These are phyloP conservation scores for Mellilla xanthometata DNA, from an alignment of 2,888 invertebrate species.

Conservation along the genomic window DNA sequence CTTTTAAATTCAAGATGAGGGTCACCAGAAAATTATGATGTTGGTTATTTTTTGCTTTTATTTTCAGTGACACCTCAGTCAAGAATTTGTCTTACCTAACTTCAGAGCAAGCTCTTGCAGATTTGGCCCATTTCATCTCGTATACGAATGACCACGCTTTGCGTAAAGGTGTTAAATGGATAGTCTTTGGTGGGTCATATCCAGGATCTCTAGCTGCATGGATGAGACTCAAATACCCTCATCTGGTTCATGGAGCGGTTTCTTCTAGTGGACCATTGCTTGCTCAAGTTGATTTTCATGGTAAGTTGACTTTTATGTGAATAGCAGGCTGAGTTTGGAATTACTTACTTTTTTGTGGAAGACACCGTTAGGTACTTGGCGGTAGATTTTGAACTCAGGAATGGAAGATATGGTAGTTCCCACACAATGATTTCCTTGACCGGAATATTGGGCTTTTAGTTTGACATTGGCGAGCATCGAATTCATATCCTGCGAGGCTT, in stretches of 20 bases:
- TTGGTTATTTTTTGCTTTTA: too few relatives aligned
- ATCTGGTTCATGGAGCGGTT: slow-evolving; percentile 92
- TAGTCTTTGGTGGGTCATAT: slow-evolving; percentile 97
- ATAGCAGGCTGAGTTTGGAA: too few relatives aligned
- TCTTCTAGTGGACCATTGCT: slow-evolving; percentile 95
- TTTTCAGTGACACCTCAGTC: slow-evolving; percentile 89
- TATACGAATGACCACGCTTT: slow-evolving; percentile 86
- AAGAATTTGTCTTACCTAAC: slow-evolving; percentile 91
- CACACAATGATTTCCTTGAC: too few relatives aligned
- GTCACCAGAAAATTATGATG: too few relatives aligned
- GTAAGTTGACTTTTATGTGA: slow-evolving; percentile 70
- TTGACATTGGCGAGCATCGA: too few relatives aligned
- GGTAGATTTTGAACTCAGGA: too few relatives aligned
- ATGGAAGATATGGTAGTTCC: too few relatives aligned
- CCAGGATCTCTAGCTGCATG: slow-evolving; percentile 97
- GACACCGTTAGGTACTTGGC: too few relatives aligned
- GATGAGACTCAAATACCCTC: slow-evolving; percentile 93
- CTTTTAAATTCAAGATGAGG: too few relatives aligned
- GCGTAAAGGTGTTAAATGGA: slow-evolving; percentile 88
- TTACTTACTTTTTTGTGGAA: too few relatives aligned
- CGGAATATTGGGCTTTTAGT: too few relatives aligned
- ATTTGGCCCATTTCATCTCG: slow-evolving; percentile 91
- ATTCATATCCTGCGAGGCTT: too few relatives aligned
- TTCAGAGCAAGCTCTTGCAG: slow-evolving; percentile 92
- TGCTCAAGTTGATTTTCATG: slow-evolving; percentile 92